A percentile compares a stretch with the other conserved stretches of the same genome.
Conservation (phyloP, 2,888 invertebrate species). For the Patella ulyssiponensis region DNA sequence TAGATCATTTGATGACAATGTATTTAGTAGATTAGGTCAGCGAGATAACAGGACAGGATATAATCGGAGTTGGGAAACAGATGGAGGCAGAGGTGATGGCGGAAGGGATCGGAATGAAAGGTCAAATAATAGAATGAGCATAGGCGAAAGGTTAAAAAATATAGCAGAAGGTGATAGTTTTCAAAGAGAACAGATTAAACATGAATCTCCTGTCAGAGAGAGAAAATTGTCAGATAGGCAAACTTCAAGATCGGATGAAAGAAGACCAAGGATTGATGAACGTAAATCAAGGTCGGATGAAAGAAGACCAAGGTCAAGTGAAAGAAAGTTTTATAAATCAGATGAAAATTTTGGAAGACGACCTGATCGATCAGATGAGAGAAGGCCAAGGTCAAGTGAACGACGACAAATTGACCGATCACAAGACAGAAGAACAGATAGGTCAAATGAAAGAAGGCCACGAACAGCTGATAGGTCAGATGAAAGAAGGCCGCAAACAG, state of each 20-base stretch:
- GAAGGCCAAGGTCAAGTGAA: slow-evolving; percentile 22
- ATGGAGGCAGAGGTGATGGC: slow-evolving; percentile 21
- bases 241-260: slow-evolving; percentile 10
- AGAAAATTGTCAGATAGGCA: slow-evolving; percentile 6
- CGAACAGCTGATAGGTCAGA: slow-evolving; percentile 11
- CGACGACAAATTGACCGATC: slow-evolving; percentile 23
- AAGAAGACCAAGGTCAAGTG: slow-evolving; percentile 11
- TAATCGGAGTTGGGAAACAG: slow-evolving; percentile 13
- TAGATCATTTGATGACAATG: neutral
- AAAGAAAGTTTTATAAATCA: neutral
- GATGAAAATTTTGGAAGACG: slow-evolving; percentile 26
- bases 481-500: slow-evolving; percentile 22
- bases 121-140: neutral
- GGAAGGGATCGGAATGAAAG: slow-evolving; percentile 11
- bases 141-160: slow-evolving; percentile 13
- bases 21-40: neutral
- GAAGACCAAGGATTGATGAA: slow-evolving; percentile 9
- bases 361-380: slow-evolving; percentile 26
- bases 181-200: slow-evolving; percentile 15
- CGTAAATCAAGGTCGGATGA: slow-evolving; percentile 19
- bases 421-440: slow-evolving; percentile 4
- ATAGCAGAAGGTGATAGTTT: neutral
- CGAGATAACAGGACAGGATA: neutral
- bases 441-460: slow-evolving; percentile 15
- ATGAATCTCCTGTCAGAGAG: slow-evolving; percentile 6